Base-by-base conservation (phyloP, 2,113 vertebrate species). In the Istiophorus platypterus region DNA sequence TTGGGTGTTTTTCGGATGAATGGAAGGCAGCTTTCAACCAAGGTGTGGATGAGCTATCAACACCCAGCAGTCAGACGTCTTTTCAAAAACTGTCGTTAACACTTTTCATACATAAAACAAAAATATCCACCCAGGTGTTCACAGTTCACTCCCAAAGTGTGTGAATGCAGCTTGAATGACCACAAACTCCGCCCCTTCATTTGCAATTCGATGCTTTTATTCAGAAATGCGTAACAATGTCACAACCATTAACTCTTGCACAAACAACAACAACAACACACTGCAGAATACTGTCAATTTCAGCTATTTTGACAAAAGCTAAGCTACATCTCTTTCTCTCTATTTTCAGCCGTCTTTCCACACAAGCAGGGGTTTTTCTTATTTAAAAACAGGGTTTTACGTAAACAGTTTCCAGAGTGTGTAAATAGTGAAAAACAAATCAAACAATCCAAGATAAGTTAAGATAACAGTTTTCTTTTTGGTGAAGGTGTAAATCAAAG, bases 181-280 rank as follows among this genome's bases (percentile, higher is more conserved):
- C 54, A 6, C 66, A 13, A 11, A 20, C 59, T 27, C 26, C 39
- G 6, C 64, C 75, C 1, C 0, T 62, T 84, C 72, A 73, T 87
- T 87, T 78, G 59, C 80, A 90, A 39, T 39, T 79, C 56, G 79
- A 76, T 8, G 56, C 26, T 59, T 84, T 84, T 26, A 42, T 70
- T 59, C 10, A 1, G 2, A 67, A 66, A 67, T 74, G 42, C 29
- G n/a, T 34, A 45, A 34, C 29, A 11, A 8, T 20, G 14, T 10
- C 10, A 17, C 18, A 24, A 11, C 13, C 3, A 2, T 31, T n/a
- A 17, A 24, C 34, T 56, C 20, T 52, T 18, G 0, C 27, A 27
- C 56, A 71, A 64, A 75, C 71, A 18, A 27, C 7, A 45, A 27
- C 7, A 45, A 29, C 0, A 2, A 57, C n/a, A 34, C 6, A 34